A percentile compares a stretch with the other conserved stretches of the same genome.
Conservation (phyloP, 2,888 invertebrate genomes). For the Galeopsomyia nigrocyanea region DNA sequence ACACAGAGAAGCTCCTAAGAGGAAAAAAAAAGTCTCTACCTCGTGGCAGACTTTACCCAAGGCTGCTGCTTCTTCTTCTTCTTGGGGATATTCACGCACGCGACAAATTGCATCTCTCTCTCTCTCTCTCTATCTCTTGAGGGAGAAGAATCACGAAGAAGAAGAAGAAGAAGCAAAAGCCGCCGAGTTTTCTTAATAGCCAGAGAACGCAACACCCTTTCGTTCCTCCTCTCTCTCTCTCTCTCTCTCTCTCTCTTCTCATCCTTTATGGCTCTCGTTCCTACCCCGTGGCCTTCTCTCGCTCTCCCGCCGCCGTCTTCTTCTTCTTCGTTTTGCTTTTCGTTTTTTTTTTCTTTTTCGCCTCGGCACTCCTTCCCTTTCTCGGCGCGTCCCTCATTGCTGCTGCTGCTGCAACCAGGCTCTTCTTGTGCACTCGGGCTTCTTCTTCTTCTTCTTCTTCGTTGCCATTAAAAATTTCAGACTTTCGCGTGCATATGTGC, state of each 20-base stretch:
- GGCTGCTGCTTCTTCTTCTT: too few species aligned
- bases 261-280: background rate
- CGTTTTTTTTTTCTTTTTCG: constrained; percentile 10
- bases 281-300: constrained; percentile 33
- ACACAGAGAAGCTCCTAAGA: too few species aligned
- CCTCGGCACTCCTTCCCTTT: constrained; percentile 8
- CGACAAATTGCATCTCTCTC: too few species aligned
- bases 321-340: constrained; percentile 1
- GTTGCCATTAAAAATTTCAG: too few species aligned
- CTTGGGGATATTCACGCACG: too few species aligned
- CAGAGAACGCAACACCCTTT: constrained; percentile 11
- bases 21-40: too few species aligned
- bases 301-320: background rate
- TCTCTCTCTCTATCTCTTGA: background rate
- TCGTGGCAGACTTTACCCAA: too few species aligned
- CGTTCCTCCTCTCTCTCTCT: constrained; percentile 30
- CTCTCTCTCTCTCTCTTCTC: constrained; percentile 10
- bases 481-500: too few species aligned
- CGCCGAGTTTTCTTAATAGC: constrained; percentile 40
- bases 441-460: constrained; percentile 40
- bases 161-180: constrained; percentile 3
- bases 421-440: constrained; percentile 22
- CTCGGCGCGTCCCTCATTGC: constrained; percentile 28
- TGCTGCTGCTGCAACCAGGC: constrained; percentile 13
- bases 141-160: too few species aligned